phyloP scores from a whole-genome alignment of 2,888 invertebrate genomes.

The Aproaerema taeniolella region DNA sequence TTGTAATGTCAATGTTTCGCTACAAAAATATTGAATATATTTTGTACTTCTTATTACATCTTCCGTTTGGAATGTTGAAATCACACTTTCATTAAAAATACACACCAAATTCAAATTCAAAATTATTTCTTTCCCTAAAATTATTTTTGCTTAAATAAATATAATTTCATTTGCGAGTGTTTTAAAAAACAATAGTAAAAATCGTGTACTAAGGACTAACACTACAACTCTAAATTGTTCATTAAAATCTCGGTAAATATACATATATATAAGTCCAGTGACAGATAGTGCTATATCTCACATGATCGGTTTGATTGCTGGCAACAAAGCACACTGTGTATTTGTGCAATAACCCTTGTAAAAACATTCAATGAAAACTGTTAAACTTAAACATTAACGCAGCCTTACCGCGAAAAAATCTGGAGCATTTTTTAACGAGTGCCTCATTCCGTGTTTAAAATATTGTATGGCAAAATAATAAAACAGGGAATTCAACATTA shows the following conservation, averaged over 20 bases:
- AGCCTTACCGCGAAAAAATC: too few relatives aligned
- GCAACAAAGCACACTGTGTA: too few relatives aligned
- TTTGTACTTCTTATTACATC: conserved; percentile 73
- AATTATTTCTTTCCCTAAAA: conserved; percentile 41
- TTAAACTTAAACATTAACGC: too few relatives aligned
- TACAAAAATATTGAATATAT: conserved; percentile 73
- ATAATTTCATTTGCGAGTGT: conserved; percentile 45
- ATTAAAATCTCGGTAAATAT: conserved; percentile 52
- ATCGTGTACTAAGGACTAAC: conserved; percentile 44
- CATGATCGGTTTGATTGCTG: conserved; percentile 18
- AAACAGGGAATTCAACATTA: too few relatives aligned
- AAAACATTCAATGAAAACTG: too few relatives aligned
- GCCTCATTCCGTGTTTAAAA: too few relatives aligned
- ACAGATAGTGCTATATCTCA: conserved; percentile 16
- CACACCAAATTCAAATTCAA: conserved; percentile 46
- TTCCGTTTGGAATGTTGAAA: conserved; percentile 71
- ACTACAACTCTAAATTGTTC: conserved; percentile 55
- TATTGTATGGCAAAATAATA: neutral
- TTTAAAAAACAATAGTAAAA: conserved; percentile 37
- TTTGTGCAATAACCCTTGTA: neutral
- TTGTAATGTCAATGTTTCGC: conserved; percentile 46
- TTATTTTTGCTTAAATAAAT: conserved; percentile 58
- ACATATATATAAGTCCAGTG: conserved; percentile 42
- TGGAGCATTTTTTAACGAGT: too few relatives aligned
- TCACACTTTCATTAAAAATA: conserved; percentile 60